Evolutionary conservation across 2,888 invertebrate genomes (phyloP).

Genomic region (Eledone cirrhosa): DNA sequence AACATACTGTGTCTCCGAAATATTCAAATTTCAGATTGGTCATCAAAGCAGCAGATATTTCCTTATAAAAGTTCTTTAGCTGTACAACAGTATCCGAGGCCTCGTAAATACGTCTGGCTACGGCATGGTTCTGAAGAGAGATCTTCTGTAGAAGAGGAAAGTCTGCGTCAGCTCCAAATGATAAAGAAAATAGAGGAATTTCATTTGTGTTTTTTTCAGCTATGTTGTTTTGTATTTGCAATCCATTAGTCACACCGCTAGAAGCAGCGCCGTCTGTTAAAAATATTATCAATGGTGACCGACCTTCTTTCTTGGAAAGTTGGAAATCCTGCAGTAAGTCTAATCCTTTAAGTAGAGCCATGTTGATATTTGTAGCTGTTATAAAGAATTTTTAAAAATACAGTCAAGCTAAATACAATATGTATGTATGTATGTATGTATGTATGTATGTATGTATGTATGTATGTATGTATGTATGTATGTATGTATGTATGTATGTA

Average conservation of each 20-base stretch:
- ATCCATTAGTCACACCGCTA: conserved; percentile 56
- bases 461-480: no score
- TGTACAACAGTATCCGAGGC: conserved; percentile 78
- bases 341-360: conserved; percentile 70
- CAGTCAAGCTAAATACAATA: no score
- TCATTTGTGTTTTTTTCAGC: conserved; percentile 40
- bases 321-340: conserved; percentile 69
- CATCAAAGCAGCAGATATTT: conserved; percentile 77
- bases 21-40: conserved; percentile 76
- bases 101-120: conserved; percentile 79
- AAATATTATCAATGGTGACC: conserved; percentile 61
- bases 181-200: conserved; percentile 48
- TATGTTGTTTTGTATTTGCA: conserved; percentile 52
- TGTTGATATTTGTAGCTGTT: conserved; percentile 76
- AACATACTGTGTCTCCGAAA: conserved; percentile 57
- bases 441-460: no score
- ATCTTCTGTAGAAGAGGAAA: conserved; percentile 47
- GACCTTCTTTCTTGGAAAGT: conserved; percentile 34
- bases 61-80: conserved; percentile 72
- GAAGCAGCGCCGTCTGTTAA: conserved; percentile 68
- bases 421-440: no score
- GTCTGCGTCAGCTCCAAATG: conserved; percentile 49
- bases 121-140: conserved; percentile 75
- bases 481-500: no score
- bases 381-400: no score